A percentile compares a stretch with the other conserved stretches of the same genome.
Conservation (phyloP, 2,797 vertebrate species). For the Lepus townsendii region DNA sequence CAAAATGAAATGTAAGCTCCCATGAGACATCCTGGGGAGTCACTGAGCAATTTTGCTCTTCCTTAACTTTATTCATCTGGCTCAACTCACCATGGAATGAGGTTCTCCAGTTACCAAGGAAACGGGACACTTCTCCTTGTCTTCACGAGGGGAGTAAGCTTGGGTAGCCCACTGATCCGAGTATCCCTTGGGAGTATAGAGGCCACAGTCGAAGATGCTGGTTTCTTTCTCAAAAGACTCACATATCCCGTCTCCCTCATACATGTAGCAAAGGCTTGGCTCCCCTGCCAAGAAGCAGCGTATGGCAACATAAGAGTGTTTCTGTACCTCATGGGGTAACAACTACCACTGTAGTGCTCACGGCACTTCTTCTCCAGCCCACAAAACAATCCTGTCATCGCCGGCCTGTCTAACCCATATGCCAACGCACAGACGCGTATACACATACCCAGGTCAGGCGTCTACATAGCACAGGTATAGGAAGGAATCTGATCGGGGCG, state of each 20-base stretch:
- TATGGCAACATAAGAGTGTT: background rate
- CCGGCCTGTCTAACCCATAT: background rate
- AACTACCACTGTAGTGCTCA: background rate
- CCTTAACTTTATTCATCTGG: background rate
- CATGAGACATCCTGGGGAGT: too few species aligned
- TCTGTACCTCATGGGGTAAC: background rate
- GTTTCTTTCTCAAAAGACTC: constrained; percentile 94
- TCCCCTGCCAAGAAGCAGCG: constrained; percentile 90
- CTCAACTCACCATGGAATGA: constrained; percentile 87
- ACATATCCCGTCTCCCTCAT: constrained; percentile 94
- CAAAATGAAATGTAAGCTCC: background rate
- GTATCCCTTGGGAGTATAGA: constrained; percentile 93
- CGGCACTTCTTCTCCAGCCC: background rate
- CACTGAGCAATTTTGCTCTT: background rate
- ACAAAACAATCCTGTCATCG: background rate
- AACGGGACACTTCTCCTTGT: constrained; percentile 91
- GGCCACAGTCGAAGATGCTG: constrained; percentile 94
- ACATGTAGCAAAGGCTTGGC: constrained; percentile 95
- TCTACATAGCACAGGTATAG: background rate
- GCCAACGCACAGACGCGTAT: background rate
- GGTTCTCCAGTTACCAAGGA: constrained; percentile 93
- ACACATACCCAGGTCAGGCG: too few species aligned
- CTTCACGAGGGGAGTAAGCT: constrained; percentile 93
- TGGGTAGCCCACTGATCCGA: constrained; percentile 94
- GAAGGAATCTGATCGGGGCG: background rate